Evolutionary conservation across 2,888 invertebrate species (phyloP), one percentile per base, ranked within the genome.

Genomic region (Oligia latruncula): DNA sequence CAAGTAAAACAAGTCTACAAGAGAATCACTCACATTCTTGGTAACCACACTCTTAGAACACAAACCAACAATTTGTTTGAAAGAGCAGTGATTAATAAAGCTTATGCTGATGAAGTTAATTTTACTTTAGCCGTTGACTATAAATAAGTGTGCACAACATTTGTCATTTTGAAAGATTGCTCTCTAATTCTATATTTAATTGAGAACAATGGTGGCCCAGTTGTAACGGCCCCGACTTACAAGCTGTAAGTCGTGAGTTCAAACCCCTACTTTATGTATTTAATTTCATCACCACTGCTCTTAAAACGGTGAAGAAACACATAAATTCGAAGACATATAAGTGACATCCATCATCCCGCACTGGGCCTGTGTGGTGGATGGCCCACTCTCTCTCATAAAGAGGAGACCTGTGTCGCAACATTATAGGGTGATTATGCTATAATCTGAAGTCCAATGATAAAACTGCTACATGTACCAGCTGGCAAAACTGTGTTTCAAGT

Each of bases 81-180:
- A 91, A 90, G 88, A 92, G 90, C 93, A 92, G 93, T 95, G 94
- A 96, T 95, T 95, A 95, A 96, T 96, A 92, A 88, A 86, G 86
- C 91, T 95, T 95, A 95, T 49, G 3, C 49, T 49, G 49, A 95
- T 94, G 91, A 92, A 95, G 94, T 94, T 95, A 94, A 96, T 95
- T 95, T 95, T 94, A 94, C 91, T 76, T 89, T 89, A 92, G 92
- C 92, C 90, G 91, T 85, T 88, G 89, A 90, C 93, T 89, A 94
- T 95, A 78, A 43, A 95, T 95, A 95, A 89, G 90, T 84, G 90
- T 84, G 85, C 87, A 87, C 86, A 91, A 92, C 91, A 94, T 95
- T 94, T 93, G 94, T 95, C 94, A 93, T 94, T 94, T 94, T 94
- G 93, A 95, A 93, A 94, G 94, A 95, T 95, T 93, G 93, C 93